Evolutionary conservation across 2,113 vertebrate species (phyloP), one percentile per base, ranked within the genome.

Genomic region (Nesoenas mayeri): DNA sequence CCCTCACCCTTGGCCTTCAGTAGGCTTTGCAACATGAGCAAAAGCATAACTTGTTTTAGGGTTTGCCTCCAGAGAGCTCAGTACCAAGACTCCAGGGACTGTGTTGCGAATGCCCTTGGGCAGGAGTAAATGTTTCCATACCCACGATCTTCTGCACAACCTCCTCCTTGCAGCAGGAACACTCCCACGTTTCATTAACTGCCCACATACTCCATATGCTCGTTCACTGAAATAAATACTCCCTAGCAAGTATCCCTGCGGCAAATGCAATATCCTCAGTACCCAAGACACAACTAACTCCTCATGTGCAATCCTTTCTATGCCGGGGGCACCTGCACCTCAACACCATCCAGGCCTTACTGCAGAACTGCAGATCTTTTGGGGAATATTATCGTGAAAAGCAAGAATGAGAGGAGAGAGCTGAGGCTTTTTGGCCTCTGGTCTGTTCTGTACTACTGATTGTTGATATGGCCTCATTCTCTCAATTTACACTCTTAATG

Each of bases 231-330:
- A 94, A 51, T 56, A 91, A 88, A 74, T 36, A 47, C 21, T 61
- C 14, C 4, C 8, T 61, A 47, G 44, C 18, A 47, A 47, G 44
- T 47, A 47, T 47, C 44, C 44, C 44, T 47, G 44, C 9, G 61
- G 12, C 32, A 44, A 71, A 62, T 5, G 42, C 3, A 6, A 2
- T 34, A 47, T 17, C 32, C 34, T 0, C 1, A 51, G 51, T 18
- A 14, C 24, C 40, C 16, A 12, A 26, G 1, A 11, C 38, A 40
- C 36, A 66, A 5, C 0, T 7, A 42, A 15, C 25, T 87, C 67
- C 57, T 6, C 0, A 10, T 47, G 44, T 47, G 18, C 44, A 47
- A 47, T 15, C 44, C 34, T 34, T 60, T 13, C 73, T 14, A 14
- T 54, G 58, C 53, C 66, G 29, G 36, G 56, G 60, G 32, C 16